Evolutionary conservation across 2,888 invertebrate species (phyloP).

Genomic region (Tenthredo scrophulariae): DNA sequence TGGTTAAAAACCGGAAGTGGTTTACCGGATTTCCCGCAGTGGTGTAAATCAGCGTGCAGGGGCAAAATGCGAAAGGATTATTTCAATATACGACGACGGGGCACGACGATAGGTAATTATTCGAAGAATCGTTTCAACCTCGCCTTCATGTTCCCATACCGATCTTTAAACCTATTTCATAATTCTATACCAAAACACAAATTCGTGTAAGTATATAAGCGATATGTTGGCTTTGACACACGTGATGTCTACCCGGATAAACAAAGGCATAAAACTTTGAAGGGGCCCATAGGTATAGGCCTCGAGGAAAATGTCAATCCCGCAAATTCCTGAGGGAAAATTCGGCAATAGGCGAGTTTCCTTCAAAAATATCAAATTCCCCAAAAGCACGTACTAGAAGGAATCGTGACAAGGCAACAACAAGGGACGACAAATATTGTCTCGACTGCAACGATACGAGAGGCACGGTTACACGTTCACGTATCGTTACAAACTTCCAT

Average conservation of each 20-base stretch:
- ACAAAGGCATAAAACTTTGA: constrained; percentile 14
- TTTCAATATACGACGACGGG: neutral
- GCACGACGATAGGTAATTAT: neutral
- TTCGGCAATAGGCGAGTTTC: neutral
- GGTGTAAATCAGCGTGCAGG: neutral
- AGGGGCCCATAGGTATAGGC: neutral
- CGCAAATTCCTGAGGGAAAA: constrained; percentile 12
- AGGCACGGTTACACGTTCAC: neutral
- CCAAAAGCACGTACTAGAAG: neutral
- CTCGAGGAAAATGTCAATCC: constrained; percentile 35
- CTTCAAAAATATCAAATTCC: constrained; percentile 11
- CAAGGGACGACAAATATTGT: neutral
- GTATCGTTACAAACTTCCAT: neutral
- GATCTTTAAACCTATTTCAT: too few species aligned
- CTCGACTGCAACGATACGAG: neutral
- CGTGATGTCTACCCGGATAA: neutral
- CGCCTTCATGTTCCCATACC: neutral
- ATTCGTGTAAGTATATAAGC: neutral
- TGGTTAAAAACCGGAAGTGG: constrained; percentile 20
- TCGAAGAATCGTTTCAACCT: neutral
- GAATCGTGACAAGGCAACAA: neutral
- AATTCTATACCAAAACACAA: too few species aligned
- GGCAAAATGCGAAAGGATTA: constrained; percentile 1
- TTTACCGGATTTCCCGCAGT: constrained; percentile 36
- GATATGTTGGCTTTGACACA: neutral